phyloP scores from a whole-genome alignment of 2,888 invertebrate species.

The Dicranocentrus wangi region DNA sequence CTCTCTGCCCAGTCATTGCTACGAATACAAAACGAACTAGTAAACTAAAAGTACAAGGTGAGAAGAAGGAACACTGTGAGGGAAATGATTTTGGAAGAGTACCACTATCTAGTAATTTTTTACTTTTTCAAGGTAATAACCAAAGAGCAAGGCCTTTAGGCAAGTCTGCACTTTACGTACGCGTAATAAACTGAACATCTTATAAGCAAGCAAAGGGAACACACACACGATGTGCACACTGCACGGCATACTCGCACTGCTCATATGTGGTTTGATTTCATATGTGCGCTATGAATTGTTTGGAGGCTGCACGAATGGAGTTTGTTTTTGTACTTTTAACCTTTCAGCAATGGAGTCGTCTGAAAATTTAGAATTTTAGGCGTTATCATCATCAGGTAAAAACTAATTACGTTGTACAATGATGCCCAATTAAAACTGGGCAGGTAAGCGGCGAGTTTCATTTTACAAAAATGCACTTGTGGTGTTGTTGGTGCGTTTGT shows the following conservation, averaged over 20 bases:
- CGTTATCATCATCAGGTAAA: slow-evolving; percentile 1
- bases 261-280: not conserved
- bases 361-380: slow-evolving; percentile 27
- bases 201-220: not conserved
- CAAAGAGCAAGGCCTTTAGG: slow-evolving; percentile 48
- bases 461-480: not conserved
- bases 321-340: slow-evolving; percentile 13
- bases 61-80: slow-evolving; percentile 41
- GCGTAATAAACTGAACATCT: not conserved
- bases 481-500: not conserved
- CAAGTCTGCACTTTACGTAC: slow-evolving; percentile 16
- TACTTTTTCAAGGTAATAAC: slow-evolving; percentile 55
- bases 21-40: slow-evolving; percentile 10
- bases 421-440: slow-evolving; percentile 44
- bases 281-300: not conserved
- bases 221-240: too few species aligned
- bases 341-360: slow-evolving; percentile 4
- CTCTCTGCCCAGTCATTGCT: not conserved
- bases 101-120: slow-evolving; percentile 41
- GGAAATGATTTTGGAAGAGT: slow-evolving; percentile 52
- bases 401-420: slow-evolving; percentile 14
- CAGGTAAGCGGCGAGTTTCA: slow-evolving; percentile 20
- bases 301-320: not conserved
- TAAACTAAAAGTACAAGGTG: not conserved
- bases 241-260: too few species aligned